phyloP scores from a whole-genome alignment of 2,888 invertebrate genomes.

The Chloroclysta siterata region DNA sequence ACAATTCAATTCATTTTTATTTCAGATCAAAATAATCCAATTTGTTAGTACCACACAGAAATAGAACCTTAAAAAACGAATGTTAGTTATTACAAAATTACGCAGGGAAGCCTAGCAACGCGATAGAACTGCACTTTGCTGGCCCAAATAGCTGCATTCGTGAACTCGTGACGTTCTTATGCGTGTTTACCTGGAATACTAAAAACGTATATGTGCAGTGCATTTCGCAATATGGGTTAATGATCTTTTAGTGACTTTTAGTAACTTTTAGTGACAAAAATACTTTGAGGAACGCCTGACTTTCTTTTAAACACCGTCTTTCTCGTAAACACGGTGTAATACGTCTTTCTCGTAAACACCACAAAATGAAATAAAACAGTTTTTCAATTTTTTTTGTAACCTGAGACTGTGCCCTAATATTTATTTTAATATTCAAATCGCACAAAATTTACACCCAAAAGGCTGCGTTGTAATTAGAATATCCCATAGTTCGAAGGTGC shows the following conservation, averaged over 20 bases:
- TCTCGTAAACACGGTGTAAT: too few species aligned
- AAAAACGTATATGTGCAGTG: constrained; percentile 21
- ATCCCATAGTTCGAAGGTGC: constrained; percentile 37
- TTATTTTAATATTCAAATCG: constrained; percentile 19
- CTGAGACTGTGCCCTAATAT: not conserved
- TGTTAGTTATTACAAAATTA: too few species aligned
- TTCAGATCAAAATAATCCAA: too few species aligned
- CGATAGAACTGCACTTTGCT: not conserved
- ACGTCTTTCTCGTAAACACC: constrained; percentile 1
- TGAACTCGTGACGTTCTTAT: constrained; percentile 1
- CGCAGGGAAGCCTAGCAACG: not conserved
- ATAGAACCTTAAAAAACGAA: too few species aligned
- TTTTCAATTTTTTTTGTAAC: too few species aligned
- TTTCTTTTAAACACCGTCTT: too few species aligned
- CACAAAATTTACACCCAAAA: constrained; percentile 16
- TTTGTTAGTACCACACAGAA: too few species aligned
- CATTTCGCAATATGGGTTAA: constrained; percentile 25
- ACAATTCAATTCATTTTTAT: too few species aligned
- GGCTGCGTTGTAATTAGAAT: constrained; percentile 28
- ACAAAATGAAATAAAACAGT: too few species aligned
- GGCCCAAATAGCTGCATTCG: not conserved
- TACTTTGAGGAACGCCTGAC: too few species aligned
- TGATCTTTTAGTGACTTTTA: constrained; percentile 16
- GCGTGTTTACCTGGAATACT: constrained; percentile 20
- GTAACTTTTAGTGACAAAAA: too few species aligned